Conservation (phyloP, 2,797 vertebrate species). For the Synanceia verrucosa region DNA sequence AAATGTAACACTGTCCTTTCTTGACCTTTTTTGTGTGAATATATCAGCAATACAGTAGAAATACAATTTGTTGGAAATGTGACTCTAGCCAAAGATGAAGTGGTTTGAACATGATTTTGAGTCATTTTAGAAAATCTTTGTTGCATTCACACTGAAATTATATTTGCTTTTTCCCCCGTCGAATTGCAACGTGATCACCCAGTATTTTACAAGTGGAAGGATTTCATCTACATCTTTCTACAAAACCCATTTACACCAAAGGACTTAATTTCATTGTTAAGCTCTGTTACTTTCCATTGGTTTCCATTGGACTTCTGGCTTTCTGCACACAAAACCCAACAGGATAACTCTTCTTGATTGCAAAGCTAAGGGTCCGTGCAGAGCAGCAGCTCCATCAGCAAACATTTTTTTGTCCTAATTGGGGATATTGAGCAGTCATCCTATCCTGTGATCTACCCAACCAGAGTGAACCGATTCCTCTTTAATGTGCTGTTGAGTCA, state of each 20-base stretch:
- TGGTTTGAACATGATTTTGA: not conserved
- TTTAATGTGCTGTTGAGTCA: constrained; percentile 24
- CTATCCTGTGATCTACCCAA: constrained; percentile 26
- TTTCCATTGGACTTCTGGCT: constrained; percentile 5
- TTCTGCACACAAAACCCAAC: constrained; percentile 2
- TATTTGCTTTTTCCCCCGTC: not conserved
- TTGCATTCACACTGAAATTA: not conserved
- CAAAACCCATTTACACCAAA: constrained; percentile 12
- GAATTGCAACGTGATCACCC: constrained; percentile 6
- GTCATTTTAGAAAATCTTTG: not conserved
- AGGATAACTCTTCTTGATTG: constrained; percentile 21
- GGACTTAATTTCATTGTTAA: constrained; percentile 21
- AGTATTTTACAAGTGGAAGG: constrained; percentile 6
- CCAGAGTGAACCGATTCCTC: constrained; percentile 3
- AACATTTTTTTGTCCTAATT: constrained; percentile 29
- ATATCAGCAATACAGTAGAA: not conserved
- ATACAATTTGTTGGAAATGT: not conserved
- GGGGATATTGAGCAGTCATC: constrained; percentile 33
- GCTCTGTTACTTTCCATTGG: constrained; percentile 22
- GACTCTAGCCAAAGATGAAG: not conserved
- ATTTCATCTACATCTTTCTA: not conserved
- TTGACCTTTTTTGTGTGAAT: not conserved
- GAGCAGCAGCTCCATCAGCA: constrained; percentile 12
- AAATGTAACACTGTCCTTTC: no score
- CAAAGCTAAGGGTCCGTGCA: constrained; percentile 17